phyloP scores from a whole-genome alignment of 2,888 invertebrate genomes.

The Chrysomela aeneicollis region DNA sequence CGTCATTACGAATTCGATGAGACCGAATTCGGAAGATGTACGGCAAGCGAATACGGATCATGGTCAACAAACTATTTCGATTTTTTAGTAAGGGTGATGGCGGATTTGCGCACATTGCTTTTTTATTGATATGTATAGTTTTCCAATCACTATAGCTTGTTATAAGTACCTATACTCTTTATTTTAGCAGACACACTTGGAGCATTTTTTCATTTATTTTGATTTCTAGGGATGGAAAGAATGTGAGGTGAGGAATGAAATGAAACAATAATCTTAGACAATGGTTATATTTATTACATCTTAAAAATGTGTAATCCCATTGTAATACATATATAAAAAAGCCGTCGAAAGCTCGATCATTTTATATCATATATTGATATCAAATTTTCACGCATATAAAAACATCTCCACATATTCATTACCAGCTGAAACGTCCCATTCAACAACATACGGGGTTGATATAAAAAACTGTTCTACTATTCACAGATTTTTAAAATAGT shows the following conservation, averaged over 20 bases:
- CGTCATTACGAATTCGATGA: too few relatives aligned
- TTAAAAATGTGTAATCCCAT: slow-evolving; percentile 62
- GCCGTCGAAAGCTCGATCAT: slow-evolving; percentile 64
- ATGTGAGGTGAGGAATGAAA: slow-evolving; percentile 32
- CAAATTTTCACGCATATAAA: slow-evolving; percentile 61
- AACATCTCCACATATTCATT: slow-evolving; percentile 57
- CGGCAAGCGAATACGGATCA: too few relatives aligned
- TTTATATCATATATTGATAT: slow-evolving; percentile 61
- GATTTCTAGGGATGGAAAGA: not conserved
- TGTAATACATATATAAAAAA: slow-evolving; percentile 63
- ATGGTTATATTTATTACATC: slow-evolving; percentile 62
- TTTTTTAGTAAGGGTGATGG: too few relatives aligned
- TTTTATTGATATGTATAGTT: too few relatives aligned
- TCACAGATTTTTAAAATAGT: too few relatives aligned
- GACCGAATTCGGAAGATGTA: too few relatives aligned
- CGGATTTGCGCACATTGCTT: too few relatives aligned
- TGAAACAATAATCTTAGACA: slow-evolving; percentile 54
- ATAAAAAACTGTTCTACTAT: slow-evolving; percentile 38
- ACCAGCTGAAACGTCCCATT: slow-evolving; percentile 33
- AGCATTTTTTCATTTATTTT: too few relatives aligned
- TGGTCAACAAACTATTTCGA: too few relatives aligned
- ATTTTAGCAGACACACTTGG: too few relatives aligned
- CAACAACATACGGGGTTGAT: slow-evolving; percentile 17
- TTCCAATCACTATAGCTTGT: too few relatives aligned
- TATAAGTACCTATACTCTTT: too few relatives aligned